phyloP scores from a whole-genome alignment of 1,140 invertebrate species.

The Brachionus angularis region DNA sequence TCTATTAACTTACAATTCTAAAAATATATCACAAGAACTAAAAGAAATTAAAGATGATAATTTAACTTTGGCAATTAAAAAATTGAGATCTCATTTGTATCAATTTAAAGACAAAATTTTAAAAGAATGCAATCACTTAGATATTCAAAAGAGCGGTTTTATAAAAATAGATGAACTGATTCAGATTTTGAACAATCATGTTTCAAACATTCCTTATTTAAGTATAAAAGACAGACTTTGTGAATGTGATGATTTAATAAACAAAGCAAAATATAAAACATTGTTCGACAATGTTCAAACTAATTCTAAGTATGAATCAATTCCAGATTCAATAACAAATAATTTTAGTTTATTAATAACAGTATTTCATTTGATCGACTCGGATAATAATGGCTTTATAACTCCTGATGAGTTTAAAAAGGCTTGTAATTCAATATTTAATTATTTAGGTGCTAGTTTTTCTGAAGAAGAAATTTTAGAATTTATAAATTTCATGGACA shows the following conservation, averaged over 20 bases:
- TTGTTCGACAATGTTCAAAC: slow-evolving; percentile 15
- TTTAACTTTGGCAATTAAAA: slow-evolving; percentile 15
- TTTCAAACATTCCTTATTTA: slow-evolving; percentile 18
- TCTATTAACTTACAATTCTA: slow-evolving; percentile 52
- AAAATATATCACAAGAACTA: slow-evolving; percentile 51
- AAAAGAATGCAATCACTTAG: slow-evolving; percentile 18
- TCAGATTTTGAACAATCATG: background rate
- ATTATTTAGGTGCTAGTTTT: slow-evolving; percentile 12
- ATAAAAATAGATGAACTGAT: slow-evolving; percentile 11
- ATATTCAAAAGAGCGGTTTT: slow-evolving; percentile 12
- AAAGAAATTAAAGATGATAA: slow-evolving; percentile 70
- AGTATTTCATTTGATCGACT: slow-evolving; percentile 80
- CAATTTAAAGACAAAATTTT: slow-evolving; percentile 53
- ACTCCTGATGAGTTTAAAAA: slow-evolving; percentile 27
- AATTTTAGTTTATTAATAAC: slow-evolving; percentile 69
- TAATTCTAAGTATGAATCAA: slow-evolving; percentile 61
- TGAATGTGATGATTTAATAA: slow-evolving; percentile 33
- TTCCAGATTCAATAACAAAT: slow-evolving; percentile 74
- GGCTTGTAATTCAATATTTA: slow-evolving; percentile 11
- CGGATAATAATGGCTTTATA: slow-evolving; percentile 69
- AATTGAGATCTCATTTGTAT: slow-evolving; percentile 12
- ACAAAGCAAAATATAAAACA: background rate
- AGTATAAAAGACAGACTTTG: slow-evolving; percentile 28
- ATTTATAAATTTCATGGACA: slow-evolving; percentile 75
- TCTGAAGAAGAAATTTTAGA: slow-evolving; percentile 62